Percentiles rank a stretch among this genome's conserved stretches.
Evolutionary conservation across 2,113 vertebrate genomes (phyloP).

Genomic region (Accipiter virgatus): DNA sequence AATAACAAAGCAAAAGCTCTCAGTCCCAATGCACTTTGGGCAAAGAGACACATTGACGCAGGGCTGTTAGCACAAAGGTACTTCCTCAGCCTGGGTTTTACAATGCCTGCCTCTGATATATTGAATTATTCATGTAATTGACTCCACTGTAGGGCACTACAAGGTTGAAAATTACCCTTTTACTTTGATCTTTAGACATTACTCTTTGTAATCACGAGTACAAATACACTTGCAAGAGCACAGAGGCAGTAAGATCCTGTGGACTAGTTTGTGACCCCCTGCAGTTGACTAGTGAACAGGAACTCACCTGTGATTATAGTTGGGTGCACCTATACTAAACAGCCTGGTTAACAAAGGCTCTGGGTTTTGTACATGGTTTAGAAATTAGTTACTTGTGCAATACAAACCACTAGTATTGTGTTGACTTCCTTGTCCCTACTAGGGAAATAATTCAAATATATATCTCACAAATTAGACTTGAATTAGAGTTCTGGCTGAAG

Average conservation of each 20-base stretch:
- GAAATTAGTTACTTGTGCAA: neutral
- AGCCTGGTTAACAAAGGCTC: neutral
- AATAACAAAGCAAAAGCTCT: conserved; percentile 6
- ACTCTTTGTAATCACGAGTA: neutral
- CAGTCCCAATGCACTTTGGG: neutral
- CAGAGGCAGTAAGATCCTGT: neutral
- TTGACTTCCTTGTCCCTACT: neutral
- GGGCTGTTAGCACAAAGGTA: conserved; percentile 5
- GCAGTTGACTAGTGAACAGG: neutral
- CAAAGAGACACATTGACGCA: neutral
- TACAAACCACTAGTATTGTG: neutral
- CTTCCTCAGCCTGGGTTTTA: conserved; percentile 34
- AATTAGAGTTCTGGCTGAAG: neutral
- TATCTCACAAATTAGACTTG: neutral
- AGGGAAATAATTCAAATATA: neutral
- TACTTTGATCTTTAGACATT: conserved; percentile 10
- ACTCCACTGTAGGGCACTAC: conserved; percentile 3
- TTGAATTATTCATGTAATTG: conserved; percentile 15
- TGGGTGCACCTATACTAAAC: neutral
- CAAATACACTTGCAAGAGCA: neutral
- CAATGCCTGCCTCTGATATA: conserved; percentile 5
- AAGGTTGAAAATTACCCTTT: conserved; percentile 38
- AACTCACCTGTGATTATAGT: neutral
- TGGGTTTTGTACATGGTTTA: neutral
- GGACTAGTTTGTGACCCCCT: neutral